Evolutionary conservation across 2,888 invertebrate species (phyloP).

Genomic region (Idaea biselata): DNA sequence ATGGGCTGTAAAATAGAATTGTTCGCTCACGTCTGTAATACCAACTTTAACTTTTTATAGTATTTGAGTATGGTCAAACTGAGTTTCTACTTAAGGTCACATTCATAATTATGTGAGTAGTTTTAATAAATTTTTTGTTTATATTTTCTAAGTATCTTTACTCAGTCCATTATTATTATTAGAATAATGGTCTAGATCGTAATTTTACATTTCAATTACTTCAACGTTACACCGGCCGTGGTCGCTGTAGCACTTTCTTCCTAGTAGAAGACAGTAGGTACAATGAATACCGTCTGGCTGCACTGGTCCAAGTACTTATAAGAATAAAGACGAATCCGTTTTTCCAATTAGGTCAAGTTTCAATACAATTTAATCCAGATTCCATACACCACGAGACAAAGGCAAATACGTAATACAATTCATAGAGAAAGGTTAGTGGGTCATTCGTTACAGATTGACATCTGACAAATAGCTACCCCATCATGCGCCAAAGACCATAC

Average conservation of each 20-base stretch:
- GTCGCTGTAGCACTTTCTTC: too few relatives aligned
- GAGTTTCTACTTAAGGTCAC: background rate
- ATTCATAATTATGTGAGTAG: background rate
- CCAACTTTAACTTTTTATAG: background rate
- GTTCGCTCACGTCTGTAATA: slow-evolving; percentile 22
- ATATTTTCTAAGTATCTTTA: too few relatives aligned
- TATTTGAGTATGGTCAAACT: background rate
- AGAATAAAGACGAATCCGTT: too few relatives aligned
- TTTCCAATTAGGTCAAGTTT: too few relatives aligned
- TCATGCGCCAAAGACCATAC: background rate
- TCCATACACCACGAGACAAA: background rate
- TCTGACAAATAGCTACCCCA: background rate
- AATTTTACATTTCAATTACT: too few relatives aligned
- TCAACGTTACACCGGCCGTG: too few relatives aligned
- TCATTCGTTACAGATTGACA: background rate
- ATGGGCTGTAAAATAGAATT: slow-evolving; percentile 29
- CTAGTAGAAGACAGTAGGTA: too few relatives aligned
- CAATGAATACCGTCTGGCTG: too few relatives aligned
- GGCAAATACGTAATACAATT: background rate
- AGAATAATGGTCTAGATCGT: too few relatives aligned
- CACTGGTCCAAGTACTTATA: too few relatives aligned
- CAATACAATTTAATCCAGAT: too few relatives aligned
- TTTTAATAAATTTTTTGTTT: background rate
- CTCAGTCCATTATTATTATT: too few relatives aligned
- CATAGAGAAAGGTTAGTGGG: background rate